These are phyloP conservation scores for Yponomeuta sedellus DNA, from an alignment of 2,888 invertebrate genomes.

Conservation along the genomic window DNA sequence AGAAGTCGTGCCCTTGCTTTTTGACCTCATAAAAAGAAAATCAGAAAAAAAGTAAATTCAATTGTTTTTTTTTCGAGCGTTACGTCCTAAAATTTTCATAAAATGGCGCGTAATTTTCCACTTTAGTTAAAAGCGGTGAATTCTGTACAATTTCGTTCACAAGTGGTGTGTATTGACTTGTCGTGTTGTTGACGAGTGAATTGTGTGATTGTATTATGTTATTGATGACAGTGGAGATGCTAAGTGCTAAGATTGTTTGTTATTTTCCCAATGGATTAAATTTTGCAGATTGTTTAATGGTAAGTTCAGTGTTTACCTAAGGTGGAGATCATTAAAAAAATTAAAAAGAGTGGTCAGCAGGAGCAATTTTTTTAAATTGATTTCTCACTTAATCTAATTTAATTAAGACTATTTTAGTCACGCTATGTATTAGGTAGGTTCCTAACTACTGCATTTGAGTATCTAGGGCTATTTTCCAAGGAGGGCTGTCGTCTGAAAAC, in stretches of 20 bases:
- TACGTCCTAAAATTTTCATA: constrained; percentile 12
- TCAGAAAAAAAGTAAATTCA: constrained; percentile 5
- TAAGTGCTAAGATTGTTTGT: constrained; percentile 55
- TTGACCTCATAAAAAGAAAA: constrained; percentile 14
- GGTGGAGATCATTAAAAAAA: not conserved
- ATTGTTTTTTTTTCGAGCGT: constrained; percentile 20
- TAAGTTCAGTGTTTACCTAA: constrained; percentile 29
- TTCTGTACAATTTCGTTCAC: constrained; percentile 15
- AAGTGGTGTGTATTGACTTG: constrained; percentile 57
- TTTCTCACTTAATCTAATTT: too few relatives aligned
- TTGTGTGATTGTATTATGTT: constrained; percentile 31
- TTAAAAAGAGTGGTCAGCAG: too few relatives aligned
- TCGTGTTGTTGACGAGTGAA: constrained; percentile 42
- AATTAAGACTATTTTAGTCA: too few relatives aligned
- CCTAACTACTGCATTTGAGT: too few relatives aligned
- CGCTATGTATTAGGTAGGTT: too few relatives aligned
- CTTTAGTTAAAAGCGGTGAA: constrained; percentile 9
- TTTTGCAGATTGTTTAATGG: constrained; percentile 55
- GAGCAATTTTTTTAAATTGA: too few relatives aligned
- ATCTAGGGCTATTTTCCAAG: too few relatives aligned
- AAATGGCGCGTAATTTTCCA: not conserved
- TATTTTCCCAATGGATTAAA: constrained; percentile 47
- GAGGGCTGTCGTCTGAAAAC: too few relatives aligned
- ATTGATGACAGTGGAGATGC: constrained; percentile 62
- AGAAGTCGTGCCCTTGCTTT: constrained; percentile 24